Evolutionary conservation across 2,113 vertebrate genomes (phyloP).

Genomic region (Empidonax alnorum): DNA sequence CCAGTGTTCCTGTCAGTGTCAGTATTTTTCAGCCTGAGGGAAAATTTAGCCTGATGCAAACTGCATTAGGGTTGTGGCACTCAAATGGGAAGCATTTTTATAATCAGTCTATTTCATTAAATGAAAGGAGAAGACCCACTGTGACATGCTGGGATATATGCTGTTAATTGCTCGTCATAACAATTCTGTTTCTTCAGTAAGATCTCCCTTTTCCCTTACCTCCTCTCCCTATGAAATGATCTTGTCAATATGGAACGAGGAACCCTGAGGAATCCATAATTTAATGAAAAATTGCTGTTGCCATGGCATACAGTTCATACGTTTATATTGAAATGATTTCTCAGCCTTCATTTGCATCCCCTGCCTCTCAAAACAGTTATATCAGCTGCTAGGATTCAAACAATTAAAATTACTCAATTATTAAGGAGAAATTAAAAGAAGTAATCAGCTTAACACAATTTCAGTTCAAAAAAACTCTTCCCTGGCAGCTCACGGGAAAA

Average conservation of each 20-base stretch:
- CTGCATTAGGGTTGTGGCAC: neutral
- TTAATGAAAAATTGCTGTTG: conserved; percentile 68
- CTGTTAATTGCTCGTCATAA: conserved; percentile 51
- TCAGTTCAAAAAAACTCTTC: neutral
- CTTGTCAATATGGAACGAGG: conserved; percentile 74
- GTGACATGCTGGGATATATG: conserved; percentile 41
- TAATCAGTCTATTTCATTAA: conserved; percentile 11
- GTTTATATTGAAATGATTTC: neutral
- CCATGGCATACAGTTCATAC: conserved; percentile 63
- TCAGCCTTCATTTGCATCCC: conserved; percentile 23
- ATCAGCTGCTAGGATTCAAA: neutral
- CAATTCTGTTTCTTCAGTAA: conserved; percentile 12
- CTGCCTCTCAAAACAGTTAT: neutral
- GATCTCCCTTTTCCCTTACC: conserved; percentile 20
- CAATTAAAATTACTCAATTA: conserved; percentile 47
- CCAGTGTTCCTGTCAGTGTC: conserved; percentile 4
- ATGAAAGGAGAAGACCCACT: conserved; percentile 49
- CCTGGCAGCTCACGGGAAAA: neutral
- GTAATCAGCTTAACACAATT: conserved; percentile 25
- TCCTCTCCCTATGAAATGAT: conserved; percentile 71
- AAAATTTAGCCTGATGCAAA: neutral
- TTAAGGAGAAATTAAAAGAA: conserved; percentile 27
- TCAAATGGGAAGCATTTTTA: conserved; percentile 35
- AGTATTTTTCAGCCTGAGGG: conserved; percentile 28
- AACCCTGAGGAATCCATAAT: conserved; percentile 57